Percentiles rank a stretch among this genome's conserved stretches.
Evolutionary conservation across 2,113 vertebrate species (phyloP).

Genomic region (Circaetus cinerascens): DNA sequence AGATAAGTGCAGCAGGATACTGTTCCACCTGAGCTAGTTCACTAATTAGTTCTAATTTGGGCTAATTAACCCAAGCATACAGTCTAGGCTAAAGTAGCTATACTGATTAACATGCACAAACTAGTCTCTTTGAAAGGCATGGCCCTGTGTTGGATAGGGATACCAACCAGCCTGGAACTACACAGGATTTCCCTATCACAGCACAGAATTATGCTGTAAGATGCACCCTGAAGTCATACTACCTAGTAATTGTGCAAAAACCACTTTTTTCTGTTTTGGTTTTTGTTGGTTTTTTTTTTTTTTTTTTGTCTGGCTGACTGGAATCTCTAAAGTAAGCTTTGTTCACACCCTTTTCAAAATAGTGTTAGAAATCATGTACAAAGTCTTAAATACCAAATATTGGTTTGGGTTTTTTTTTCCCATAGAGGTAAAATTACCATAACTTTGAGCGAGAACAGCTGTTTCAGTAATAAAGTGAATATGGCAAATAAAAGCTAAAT

Average conservation of each 20-base stretch:
- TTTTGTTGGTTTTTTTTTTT: neutral
- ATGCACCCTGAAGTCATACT: neutral
- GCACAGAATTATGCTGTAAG: neutral
- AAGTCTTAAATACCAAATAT: neutral
- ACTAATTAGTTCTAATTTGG: conserved; percentile 25
- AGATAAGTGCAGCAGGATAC: neutral
- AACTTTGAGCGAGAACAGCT: neutral
- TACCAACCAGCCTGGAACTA: neutral
- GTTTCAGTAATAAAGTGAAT: neutral
- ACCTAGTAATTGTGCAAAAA: neutral
- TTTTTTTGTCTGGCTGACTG: neutral
- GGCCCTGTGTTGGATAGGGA: neutral
- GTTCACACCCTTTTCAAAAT: neutral
- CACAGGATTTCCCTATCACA: neutral
- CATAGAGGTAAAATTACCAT: neutral
- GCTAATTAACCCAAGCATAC: conserved; percentile 2
- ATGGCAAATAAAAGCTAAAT: neutral
- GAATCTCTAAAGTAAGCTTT: neutral
- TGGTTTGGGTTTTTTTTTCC: neutral
- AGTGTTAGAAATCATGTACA: neutral
- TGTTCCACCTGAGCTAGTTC: conserved; percentile 2
- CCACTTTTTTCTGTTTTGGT: neutral
- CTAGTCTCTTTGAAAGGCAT: neutral
- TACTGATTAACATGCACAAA: neutral
- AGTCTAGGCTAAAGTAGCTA: neutral